Evolutionary conservation across 2,797 vertebrate species (phyloP).

Genomic region (Esox lucius): DNA sequence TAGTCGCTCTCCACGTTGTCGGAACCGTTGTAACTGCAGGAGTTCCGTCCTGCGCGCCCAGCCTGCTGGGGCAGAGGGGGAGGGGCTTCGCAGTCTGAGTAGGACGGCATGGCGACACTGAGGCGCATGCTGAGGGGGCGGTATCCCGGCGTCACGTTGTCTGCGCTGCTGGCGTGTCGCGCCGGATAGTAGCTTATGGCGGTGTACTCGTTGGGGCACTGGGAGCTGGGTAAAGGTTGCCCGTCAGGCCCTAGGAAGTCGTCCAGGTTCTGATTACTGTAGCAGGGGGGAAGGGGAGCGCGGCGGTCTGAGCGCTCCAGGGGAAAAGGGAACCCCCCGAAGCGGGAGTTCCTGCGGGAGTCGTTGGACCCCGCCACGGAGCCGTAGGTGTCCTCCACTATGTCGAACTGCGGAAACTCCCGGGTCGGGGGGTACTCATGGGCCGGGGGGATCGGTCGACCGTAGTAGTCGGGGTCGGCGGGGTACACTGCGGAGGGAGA

Average conservation of each 20-base stretch:
- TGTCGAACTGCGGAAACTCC: constrained; percentile 87
- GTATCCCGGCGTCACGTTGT: constrained; percentile 77
- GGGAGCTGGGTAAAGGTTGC: constrained; percentile 73
- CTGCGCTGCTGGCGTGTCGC: constrained; percentile 77
- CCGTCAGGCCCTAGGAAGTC: constrained; percentile 85
- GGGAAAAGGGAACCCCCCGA: constrained; percentile 93
- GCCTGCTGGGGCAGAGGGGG: constrained; percentile 42
- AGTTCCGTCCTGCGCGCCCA: constrained; percentile 59
- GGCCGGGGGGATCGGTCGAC: constrained; percentile 62
- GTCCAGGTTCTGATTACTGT: constrained; percentile 95
- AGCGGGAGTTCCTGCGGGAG: constrained; percentile 78
- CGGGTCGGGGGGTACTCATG: constrained; percentile 86
- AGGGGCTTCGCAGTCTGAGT: constrained; percentile 74
- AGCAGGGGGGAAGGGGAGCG: constrained; percentile 90
- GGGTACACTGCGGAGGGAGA: constrained; percentile 71
- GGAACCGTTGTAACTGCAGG: constrained; percentile 76
- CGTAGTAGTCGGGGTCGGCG: constrained; percentile 78
- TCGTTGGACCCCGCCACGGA: constrained; percentile 64
- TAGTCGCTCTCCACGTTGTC: constrained; percentile 95
- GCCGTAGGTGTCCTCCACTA: constrained; percentile 76
- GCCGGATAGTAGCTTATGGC: constrained; percentile 95
- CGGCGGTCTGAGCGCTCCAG: constrained; percentile 88
- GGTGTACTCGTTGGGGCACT: constrained; percentile 92
- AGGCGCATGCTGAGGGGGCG: constrained; percentile 90
- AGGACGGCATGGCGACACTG: constrained; percentile 91